Base-by-base conservation (phyloP, 1,140 invertebrate species). In the Ganaspis sp. region DNA sequence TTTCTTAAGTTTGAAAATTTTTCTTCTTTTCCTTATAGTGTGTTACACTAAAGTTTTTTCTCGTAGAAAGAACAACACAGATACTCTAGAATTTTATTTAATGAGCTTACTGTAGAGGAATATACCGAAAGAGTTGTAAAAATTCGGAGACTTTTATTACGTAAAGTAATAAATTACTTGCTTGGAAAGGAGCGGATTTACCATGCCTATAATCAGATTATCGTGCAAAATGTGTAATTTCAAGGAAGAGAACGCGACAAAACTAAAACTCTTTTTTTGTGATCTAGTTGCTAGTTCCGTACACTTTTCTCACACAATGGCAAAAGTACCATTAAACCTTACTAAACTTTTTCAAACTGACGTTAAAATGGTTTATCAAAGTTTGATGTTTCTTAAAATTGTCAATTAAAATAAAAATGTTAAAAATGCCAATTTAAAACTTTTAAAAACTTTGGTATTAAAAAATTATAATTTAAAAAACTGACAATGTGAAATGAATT, bases 181-280 rank as follows among this genome's bases (percentile, higher is more conserved):
- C 17, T 5, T 64, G 21, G 54, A 64, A 29, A 64, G 54, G 15
- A 19, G 19, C 53, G 53, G 53, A 64, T 64, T 64, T 64, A 64
- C 54, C 21, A 64, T 64, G 54, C 54, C 21, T 29, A 64, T 29
- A 26, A 64, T 11, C 11, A 26, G 54, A 64, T 64, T 64, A 64
- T 64, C 29, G 54, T 19, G 12, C 21, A 64, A 64, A 64, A 23
- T 64, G 54, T 64, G 11, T 64, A 64, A 64, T 64, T 64, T 64
- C 54, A 26, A 26, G 21, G 54, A 23, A 26, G 23, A 64, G 54
- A 26, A 26, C 21, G 45, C n/a, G n/a, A 29, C 54, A 29, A 64
- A 15, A 11, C 54, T n/a, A 26, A 21, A 54, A 23, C 21, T 54
- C 21, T 19, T 54, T 54, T n/a, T 54, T 54, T 54, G 17, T 23